Evolutionary conservation across 2,888 invertebrate genomes (phyloP).

Genomic region (Uropetala carovei): DNA sequence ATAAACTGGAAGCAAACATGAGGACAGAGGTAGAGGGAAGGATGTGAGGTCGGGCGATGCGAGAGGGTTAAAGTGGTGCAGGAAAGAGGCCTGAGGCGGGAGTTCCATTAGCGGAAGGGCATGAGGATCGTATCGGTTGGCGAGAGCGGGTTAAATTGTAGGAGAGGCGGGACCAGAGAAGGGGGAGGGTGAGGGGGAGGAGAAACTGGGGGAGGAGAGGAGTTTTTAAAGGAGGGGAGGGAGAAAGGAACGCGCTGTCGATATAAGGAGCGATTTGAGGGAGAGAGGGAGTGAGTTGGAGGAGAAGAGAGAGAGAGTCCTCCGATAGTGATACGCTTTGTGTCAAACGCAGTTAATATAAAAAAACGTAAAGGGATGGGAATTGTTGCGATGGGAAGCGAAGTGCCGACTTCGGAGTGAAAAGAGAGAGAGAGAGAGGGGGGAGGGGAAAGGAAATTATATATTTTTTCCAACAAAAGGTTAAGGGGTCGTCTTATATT

Average conservation of each 20-base stretch:
- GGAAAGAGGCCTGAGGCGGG: neutral
- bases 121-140: constrained; percentile 48
- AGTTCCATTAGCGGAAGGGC: constrained; percentile 34
- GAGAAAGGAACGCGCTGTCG: neutral
- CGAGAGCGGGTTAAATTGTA: neutral
- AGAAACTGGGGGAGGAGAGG: neutral
- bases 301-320: neutral
- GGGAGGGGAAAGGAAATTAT: no score
- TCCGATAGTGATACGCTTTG: constrained; percentile 23
- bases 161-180: neutral
- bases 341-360: constrained; percentile 5
- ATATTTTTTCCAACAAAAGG: no score
- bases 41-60: neutral
- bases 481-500: no score
- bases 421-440: neutral
- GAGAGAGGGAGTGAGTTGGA: neutral
- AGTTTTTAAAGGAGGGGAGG: neutral
- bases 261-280: neutral
- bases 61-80: neutral
- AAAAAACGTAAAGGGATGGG: neutral
- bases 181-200: neutral
- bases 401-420: neutral
- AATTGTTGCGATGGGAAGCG: neutral
- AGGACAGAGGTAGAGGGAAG: neutral
- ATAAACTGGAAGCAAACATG: no score